Conservation (phyloP, 2,888 invertebrate species). For the Pachydiplax longipennis region DNA sequence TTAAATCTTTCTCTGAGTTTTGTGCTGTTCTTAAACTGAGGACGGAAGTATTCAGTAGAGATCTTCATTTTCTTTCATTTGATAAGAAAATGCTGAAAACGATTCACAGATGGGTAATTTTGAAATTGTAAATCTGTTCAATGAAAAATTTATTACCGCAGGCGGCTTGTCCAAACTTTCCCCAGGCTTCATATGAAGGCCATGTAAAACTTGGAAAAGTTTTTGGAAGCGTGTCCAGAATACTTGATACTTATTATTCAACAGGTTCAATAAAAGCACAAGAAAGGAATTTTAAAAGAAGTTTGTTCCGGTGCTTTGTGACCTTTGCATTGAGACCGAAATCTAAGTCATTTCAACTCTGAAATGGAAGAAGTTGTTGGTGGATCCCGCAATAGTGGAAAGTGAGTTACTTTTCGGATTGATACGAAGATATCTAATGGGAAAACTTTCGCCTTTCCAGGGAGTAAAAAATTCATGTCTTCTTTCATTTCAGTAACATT, state of each 20-base stretch:
- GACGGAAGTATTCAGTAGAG: too few species aligned
- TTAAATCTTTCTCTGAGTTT: too few species aligned
- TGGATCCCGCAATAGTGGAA: background rate
- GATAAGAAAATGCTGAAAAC: too few species aligned
- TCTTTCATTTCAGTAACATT: too few species aligned
- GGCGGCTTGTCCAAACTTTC: too few species aligned
- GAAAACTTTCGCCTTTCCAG: background rate
- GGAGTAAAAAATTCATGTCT: background rate
- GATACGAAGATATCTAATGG: background rate
- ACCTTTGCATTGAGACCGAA: background rate
- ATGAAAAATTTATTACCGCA: too few species aligned
- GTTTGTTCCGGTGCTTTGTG: background rate
- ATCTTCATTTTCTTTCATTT: too few species aligned
- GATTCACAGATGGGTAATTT: too few species aligned
- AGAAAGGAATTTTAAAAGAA: background rate
- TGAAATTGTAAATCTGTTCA: too few species aligned
- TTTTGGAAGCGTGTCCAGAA: slow-evolving; percentile 4
- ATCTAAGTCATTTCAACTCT: background rate
- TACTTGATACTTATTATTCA: slow-evolving; percentile 23
- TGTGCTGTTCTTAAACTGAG: too few species aligned
- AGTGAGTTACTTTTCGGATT: background rate
- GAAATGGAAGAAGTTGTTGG: background rate
- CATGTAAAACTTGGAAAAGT: background rate
- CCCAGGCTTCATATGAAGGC: too few species aligned
- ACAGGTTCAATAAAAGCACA: slow-evolving; percentile 13